These are phyloP conservation scores for Oxystoma pomonae DNA, from an alignment of 2,888 invertebrate genomes.

Conservation along the genomic window DNA sequence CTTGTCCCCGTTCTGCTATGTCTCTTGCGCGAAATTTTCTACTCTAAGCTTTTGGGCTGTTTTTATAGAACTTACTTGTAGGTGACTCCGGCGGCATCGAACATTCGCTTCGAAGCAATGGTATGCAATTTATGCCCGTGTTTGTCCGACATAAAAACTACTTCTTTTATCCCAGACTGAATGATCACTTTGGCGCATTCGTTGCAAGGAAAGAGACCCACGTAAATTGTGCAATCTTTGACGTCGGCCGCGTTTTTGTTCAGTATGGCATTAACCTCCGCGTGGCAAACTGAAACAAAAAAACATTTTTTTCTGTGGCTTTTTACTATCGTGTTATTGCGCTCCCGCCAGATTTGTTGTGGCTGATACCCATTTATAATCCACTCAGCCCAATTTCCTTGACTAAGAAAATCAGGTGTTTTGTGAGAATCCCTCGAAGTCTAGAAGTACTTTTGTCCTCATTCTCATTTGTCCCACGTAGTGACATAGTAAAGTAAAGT, in stretches of 20 bases:
- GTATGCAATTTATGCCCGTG: constrained; percentile 63
- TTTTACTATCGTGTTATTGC: no score
- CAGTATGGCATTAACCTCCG: constrained; percentile 94
- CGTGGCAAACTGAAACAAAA: constrained; percentile 82
- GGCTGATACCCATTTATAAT: not conserved
- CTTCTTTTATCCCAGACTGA: constrained; percentile 80
- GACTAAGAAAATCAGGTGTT: no score
- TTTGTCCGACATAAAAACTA: constrained; percentile 81
- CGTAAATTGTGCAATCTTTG: constrained; percentile 78
- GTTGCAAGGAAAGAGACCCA: constrained; percentile 92
- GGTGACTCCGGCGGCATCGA: constrained; percentile 70
- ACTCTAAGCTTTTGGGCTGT: no score
- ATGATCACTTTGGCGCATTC: constrained; percentile 97
- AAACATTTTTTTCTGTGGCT: constrained; percentile 5
- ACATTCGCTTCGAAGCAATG: constrained; percentile 76
- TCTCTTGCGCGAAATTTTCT: no score
- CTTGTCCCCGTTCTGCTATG: no score
- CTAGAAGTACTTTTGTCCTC: no score
- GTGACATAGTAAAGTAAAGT: no score
- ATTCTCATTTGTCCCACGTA: no score
- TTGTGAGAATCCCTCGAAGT: no score
- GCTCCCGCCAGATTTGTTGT: not conserved
- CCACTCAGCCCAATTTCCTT: not conserved
- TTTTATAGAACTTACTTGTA: constrained; percentile 66
- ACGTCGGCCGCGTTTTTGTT: constrained; percentile 82